Evolutionary conservation across 2,888 invertebrate genomes (phyloP).

Genomic region (Tachina fera): DNA sequence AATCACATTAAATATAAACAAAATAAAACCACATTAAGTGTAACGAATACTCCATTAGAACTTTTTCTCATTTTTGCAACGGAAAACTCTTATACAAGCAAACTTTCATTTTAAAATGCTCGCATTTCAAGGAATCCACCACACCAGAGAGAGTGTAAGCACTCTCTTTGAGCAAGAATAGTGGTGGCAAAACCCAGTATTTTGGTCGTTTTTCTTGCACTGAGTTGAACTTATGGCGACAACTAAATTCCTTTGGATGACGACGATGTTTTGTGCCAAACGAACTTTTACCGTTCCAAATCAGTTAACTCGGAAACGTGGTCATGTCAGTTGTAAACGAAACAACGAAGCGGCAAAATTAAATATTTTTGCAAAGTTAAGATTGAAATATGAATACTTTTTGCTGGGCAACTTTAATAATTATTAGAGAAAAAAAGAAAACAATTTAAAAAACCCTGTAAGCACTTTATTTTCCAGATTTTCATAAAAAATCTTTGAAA

Average conservation of each 20-base stretch:
- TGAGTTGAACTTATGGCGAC: conserved; percentile 54
- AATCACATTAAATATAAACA: conserved; percentile 18
- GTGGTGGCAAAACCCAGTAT: conserved; percentile 52
- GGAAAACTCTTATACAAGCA: conserved; percentile 13
- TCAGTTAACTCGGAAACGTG: conserved; percentile 83
- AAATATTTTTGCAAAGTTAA: conserved; percentile 67
- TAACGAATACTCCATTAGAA: background rate
- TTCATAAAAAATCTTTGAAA: background rate
- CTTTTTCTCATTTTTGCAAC: background rate
- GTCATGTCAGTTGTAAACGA: conserved; percentile 80
- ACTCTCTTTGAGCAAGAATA: conserved; percentile 59
- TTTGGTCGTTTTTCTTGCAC: background rate
- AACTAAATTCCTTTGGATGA: conserved; percentile 66
- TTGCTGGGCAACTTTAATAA: conserved; percentile 17
- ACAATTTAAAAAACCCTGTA: background rate
- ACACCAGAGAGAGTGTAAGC: background rate
- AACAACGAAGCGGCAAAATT: conserved; percentile 75
- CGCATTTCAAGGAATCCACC: background rate
- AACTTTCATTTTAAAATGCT: background rate
- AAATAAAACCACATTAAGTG: background rate
- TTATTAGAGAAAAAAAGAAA: conserved; percentile 3
- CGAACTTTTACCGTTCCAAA: conserved; percentile 76
- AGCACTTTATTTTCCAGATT: background rate
- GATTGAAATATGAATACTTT: background rate
- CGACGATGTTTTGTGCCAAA: conserved; percentile 59